Conservation (phyloP, 2,113 vertebrate genomes). For the Sterna hirundo region DNA sequence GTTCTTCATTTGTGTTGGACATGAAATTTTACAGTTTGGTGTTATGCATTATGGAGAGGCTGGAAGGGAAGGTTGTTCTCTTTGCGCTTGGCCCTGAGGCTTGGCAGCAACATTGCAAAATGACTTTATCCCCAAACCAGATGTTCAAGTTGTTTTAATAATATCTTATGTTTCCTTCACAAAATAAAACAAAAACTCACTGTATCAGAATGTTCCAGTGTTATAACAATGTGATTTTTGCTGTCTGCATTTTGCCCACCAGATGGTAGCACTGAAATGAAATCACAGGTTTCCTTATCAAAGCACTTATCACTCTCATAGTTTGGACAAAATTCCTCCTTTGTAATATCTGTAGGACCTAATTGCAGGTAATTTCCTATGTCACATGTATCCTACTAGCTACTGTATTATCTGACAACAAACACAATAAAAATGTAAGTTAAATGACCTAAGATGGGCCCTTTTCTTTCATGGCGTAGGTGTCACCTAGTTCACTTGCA, state of each 20-base stretch:
- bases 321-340: not conserved
- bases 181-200: conserved; percentile 75
- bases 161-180: conserved; percentile 74
- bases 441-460: not conserved
- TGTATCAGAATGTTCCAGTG: conserved; percentile 69
- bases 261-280: conserved; percentile 68
- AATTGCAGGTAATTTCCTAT: not conserved
- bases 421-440: not conserved
- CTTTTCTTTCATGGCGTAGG: not conserved
- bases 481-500: not conserved
- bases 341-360: not conserved
- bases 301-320: not conserved
- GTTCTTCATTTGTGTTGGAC: conserved; percentile 67
- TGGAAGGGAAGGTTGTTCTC: conserved; percentile 65
- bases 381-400: not conserved
- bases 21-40: conserved; percentile 56
- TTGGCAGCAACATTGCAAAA: conserved; percentile 73
- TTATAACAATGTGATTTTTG: conserved; percentile 26
- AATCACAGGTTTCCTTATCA: conserved; percentile 23
- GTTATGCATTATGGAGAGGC: conserved; percentile 58
- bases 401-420: not conserved
- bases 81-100: conserved; percentile 70
- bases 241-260: conserved; percentile 64
- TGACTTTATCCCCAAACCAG: conserved; percentile 81
- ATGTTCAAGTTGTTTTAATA: conserved; percentile 81